Evolutionary conservation across 2,888 invertebrate genomes (phyloP).

Genomic region (Spicauda simplicius): DNA sequence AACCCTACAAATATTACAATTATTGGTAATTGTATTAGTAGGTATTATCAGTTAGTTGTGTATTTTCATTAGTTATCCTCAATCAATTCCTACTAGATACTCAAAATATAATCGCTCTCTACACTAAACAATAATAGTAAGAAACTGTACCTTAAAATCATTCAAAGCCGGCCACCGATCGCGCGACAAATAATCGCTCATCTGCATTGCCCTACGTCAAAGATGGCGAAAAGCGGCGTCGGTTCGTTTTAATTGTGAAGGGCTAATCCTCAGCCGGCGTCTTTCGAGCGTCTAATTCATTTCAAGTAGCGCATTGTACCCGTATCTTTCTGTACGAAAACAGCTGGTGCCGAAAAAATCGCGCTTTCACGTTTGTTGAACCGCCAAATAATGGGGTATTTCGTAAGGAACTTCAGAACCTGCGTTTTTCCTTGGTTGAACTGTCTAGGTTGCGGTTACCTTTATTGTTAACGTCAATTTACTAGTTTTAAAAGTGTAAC

Average conservation of each 20-base stretch:
- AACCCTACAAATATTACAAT: too few species aligned
- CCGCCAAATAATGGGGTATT: slow-evolving; percentile 18
- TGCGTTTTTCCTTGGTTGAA: background rate
- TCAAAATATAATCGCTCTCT: too few species aligned
- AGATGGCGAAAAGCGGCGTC: slow-evolving; percentile 57
- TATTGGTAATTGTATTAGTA: too few species aligned
- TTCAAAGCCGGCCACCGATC: background rate
- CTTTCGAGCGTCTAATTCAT: slow-evolving; percentile 72
- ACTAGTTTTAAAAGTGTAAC: too few species aligned
- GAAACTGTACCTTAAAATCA: too few species aligned
- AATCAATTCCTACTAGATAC: too few species aligned
- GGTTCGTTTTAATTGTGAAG: slow-evolving; percentile 68
- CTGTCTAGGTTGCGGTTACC: background rate
- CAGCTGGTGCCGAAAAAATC: slow-evolving; percentile 55
- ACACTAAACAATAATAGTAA: too few species aligned
- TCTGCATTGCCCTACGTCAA: slow-evolving; percentile 43
- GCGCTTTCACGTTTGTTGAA: slow-evolving; percentile 34
- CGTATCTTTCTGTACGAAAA: slow-evolving; percentile 49
- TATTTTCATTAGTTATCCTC: too few species aligned
- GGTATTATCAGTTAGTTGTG: too few species aligned
- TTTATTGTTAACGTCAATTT: too few species aligned
- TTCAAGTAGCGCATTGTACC: slow-evolving; percentile 68
- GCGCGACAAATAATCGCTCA: slow-evolving; percentile 17
- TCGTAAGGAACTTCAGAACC: slow-evolving; percentile 1
- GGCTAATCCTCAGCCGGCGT: slow-evolving; percentile 63